Evolutionary conservation across 2,797 vertebrate species (phyloP).

Genomic region (Ciconia nigra): DNA sequence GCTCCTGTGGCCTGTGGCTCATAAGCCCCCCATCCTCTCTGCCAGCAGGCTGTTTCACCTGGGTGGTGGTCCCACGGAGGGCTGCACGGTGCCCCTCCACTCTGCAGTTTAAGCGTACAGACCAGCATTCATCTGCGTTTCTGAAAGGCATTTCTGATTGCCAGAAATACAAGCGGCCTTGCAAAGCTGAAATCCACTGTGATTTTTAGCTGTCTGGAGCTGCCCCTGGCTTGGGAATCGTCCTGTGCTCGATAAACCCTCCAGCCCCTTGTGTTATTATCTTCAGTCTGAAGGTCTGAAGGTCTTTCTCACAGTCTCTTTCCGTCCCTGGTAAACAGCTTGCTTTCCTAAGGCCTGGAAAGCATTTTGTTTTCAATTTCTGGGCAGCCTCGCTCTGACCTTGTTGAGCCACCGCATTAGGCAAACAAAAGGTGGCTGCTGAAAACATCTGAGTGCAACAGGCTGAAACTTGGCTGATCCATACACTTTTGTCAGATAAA

Average conservation of each 20-base stretch:
- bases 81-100: accelerated
- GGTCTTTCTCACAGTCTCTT: background rate
- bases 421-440: background rate
- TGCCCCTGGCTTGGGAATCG: background rate
- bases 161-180: background rate
- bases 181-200: background rate
- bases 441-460: background rate
- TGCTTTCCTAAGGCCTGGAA: background rate
- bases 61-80: background rate
- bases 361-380: background rate
- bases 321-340: background rate
- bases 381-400: background rate
- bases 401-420: background rate
- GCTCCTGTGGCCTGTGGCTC: background rate
- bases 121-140: accelerated
- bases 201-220: background rate
- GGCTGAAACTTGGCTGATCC: background rate
- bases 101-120: background rate
- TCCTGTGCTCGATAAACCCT: accelerated
- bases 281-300: background rate
- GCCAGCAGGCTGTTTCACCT: background rate
- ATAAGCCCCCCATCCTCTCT: background rate
- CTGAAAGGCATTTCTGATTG: background rate
- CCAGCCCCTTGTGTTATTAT: background rate
- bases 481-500: background rate